These are phyloP conservation scores for Glossophaga mutica DNA, from an alignment of 2,797 vertebrate genomes.

Conservation along the genomic window DNA sequence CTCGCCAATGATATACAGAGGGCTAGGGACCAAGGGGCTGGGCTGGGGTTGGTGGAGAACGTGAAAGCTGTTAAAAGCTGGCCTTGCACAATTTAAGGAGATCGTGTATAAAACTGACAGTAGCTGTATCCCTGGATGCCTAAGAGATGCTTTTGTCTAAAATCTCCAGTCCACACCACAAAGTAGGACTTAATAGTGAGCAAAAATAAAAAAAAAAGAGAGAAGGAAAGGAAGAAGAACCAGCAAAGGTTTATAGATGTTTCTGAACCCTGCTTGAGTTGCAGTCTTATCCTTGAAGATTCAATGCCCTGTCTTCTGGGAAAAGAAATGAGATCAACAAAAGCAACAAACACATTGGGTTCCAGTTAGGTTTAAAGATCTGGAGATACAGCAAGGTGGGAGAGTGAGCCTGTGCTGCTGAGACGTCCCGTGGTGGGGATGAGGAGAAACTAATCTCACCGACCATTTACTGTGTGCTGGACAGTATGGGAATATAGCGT, in stretches of 20 bases:
- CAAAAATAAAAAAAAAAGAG: background rate
- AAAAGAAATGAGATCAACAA: conserved; percentile 28
- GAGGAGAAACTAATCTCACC: background rate
- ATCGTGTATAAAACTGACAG: background rate
- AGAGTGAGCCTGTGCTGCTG: background rate
- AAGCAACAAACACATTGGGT: background rate
- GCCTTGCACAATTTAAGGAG: background rate
- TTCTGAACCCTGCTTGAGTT: background rate
- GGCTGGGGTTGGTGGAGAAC: background rate
- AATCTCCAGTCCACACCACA: background rate
- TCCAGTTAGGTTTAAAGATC: background rate
- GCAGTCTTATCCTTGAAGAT: background rate
- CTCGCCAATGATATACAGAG: background rate
- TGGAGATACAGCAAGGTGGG: background rate
- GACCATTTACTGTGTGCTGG: background rate
- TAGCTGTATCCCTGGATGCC: background rate
- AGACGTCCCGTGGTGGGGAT: background rate
- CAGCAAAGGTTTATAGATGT: background rate
- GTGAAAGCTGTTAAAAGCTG: background rate
- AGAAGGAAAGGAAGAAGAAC: background rate
- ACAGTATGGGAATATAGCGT: background rate
- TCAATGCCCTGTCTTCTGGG: background rate
- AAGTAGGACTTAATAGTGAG: background rate
- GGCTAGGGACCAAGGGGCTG: background rate
- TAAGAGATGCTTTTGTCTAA: background rate